Percentiles rank a stretch among this genome's conserved stretches.
Evolutionary conservation across 2,797 vertebrate species (phyloP).

Genomic region (Hapalemur alaotrensis): DNA sequence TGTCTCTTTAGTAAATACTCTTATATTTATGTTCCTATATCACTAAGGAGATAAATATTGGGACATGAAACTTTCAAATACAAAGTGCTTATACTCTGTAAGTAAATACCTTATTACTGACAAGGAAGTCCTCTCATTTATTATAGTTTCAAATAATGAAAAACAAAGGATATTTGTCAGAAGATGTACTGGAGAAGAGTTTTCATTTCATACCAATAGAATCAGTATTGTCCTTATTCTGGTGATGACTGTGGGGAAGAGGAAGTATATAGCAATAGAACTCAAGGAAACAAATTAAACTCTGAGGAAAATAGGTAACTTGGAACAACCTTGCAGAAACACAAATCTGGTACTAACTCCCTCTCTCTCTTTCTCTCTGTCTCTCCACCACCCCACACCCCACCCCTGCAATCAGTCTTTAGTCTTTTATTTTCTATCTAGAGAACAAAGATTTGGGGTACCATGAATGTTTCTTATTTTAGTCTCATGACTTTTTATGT

Average conservation of each 20-base stretch:
- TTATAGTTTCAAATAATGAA: neutral
- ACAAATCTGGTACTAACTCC: neutral
- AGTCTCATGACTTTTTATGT: slow-evolving; percentile 74
- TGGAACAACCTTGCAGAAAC: neutral
- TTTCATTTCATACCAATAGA: neutral
- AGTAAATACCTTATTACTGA: neutral
- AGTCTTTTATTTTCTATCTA: slow-evolving; percentile 41
- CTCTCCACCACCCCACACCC: too few relatives aligned
- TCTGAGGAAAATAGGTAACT: neutral
- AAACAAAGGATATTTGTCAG: neutral
- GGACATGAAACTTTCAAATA: neutral
- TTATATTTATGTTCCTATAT: slow-evolving; percentile 3
- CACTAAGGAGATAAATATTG: neutral
- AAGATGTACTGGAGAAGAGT: neutral
- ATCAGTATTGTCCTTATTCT: neutral
- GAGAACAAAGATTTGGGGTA: slow-evolving; percentile 70
- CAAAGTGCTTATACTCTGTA: neutral
- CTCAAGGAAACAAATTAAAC: neutral
- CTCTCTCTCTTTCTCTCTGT: neutral
- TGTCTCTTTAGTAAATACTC: neutral
- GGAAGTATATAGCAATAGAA: neutral
- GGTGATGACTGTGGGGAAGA: neutral
- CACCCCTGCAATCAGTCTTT: slow-evolving; percentile 17
- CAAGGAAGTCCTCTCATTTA: neutral
- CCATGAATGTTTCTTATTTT: slow-evolving; percentile 74